Percentiles rank a stretch among this genome's conserved stretches.
These are phyloP conservation scores for Lycocerus yunnanus DNA, from an alignment of 2,888 invertebrate species.

Conservation along the genomic window DNA sequence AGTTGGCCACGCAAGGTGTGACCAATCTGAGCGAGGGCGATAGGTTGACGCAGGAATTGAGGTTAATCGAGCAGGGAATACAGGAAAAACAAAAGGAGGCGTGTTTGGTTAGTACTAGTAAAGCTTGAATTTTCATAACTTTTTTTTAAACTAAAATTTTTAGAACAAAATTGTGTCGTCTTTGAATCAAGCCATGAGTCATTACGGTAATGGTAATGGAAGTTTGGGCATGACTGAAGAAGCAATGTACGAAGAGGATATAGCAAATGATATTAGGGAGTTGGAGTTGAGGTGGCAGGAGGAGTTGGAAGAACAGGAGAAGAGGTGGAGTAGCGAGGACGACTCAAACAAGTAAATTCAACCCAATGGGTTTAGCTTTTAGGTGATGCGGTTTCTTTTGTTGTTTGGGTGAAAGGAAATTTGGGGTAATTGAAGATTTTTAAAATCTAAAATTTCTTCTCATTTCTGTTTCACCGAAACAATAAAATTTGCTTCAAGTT, in stretches of 20 bases:
- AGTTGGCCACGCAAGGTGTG: conserved; percentile 61
- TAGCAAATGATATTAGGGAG: conserved; percentile 70
- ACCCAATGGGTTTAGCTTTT: conserved; percentile 53
- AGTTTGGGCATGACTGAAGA: conserved; percentile 53
- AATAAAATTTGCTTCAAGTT: conserved; percentile 23
- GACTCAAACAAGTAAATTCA: conserved; percentile 55
- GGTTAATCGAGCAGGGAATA: conserved; percentile 66
- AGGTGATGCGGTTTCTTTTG: conserved; percentile 14
- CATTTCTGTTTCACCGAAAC: conserved; percentile 12
- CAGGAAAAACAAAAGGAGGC: conserved; percentile 66
- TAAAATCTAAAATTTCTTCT: conserved; percentile 6
- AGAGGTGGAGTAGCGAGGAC: conserved; percentile 65
- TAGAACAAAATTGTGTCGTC: conserved; percentile 54
- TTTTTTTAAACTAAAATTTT: conserved; percentile 18
- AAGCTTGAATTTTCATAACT: background rate
- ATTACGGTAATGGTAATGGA: conserved; percentile 39
- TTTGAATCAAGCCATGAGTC: conserved; percentile 43
- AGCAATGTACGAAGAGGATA: conserved; percentile 66
- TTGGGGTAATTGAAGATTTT: background rate
- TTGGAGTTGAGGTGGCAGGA: conserved; percentile 68
- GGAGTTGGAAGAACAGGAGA: conserved; percentile 68
- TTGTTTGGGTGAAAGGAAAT: conserved; percentile 13
- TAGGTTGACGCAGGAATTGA: conserved; percentile 63
- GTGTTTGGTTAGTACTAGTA: conserved; percentile 53
- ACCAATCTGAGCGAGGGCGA: conserved; percentile 61